phyloP scores from a whole-genome alignment of 2,113 vertebrate genomes.

The Pangasianodon gigas region DNA sequence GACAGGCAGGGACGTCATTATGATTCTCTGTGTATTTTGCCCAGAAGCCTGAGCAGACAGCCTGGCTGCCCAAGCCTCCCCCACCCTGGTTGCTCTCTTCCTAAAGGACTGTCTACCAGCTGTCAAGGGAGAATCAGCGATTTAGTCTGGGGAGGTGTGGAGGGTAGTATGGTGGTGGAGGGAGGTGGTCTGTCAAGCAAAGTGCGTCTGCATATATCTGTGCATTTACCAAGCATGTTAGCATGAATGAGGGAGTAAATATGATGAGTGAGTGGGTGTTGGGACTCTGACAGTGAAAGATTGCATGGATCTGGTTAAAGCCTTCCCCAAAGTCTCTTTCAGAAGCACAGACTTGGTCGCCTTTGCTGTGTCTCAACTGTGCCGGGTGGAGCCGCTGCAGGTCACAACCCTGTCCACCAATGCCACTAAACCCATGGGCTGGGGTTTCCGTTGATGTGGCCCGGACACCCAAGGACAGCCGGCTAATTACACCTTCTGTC shows the following conservation, averaged over 20 bases:
- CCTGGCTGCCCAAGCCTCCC: constrained; percentile 52
- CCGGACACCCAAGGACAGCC: constrained; percentile 74
- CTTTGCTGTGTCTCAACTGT: constrained; percentile 22
- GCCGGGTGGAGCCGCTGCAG: constrained; percentile 57
- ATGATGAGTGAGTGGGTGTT: constrained; percentile 45
- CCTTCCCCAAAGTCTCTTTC: constrained; percentile 3
- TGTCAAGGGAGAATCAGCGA: constrained; percentile 48
- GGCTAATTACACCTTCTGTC: constrained; percentile 78
- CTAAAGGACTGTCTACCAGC: constrained; percentile 54
- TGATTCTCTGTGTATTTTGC: constrained; percentile 64
- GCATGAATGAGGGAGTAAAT: constrained; percentile 36
- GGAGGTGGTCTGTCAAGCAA: constrained; percentile 35
- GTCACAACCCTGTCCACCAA: constrained; percentile 66
- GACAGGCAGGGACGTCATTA: constrained; percentile 73
- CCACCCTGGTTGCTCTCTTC: constrained; percentile 34
- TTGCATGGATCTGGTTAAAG: constrained; percentile 15
- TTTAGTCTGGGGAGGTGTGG: constrained; percentile 26
- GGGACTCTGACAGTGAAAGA: constrained; percentile 25
- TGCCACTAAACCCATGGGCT: constrained; percentile 66
- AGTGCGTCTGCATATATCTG: constrained; percentile 5
- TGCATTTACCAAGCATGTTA: constrained; percentile 39
- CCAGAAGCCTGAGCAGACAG: constrained; percentile 62
- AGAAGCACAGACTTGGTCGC: background rate
- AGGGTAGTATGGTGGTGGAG: constrained; percentile 34
- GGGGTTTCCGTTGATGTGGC: constrained; percentile 78